Percentiles rank a stretch among this genome's conserved stretches.
These are phyloP conservation scores for Drosophila fuyamai DNA, from an alignment of 1,140 invertebrate genomes.

Conservation along the genomic window DNA sequence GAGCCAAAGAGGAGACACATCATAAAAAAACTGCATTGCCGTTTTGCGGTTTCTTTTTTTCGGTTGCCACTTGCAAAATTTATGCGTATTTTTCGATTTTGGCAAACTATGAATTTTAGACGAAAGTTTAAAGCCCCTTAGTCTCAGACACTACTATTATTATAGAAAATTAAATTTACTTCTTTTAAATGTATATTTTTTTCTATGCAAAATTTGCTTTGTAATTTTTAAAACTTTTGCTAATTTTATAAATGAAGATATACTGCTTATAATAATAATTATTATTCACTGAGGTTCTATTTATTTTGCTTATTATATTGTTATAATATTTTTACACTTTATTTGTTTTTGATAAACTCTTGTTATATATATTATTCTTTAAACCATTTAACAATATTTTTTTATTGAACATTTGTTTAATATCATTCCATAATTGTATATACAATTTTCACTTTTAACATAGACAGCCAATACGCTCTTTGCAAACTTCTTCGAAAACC, in stretches of 20 bases:
- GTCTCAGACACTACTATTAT: too few relatives aligned
- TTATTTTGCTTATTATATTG: too few relatives aligned
- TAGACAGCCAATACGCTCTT: slow-evolving; percentile 1
- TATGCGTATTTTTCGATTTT: slow-evolving; percentile 54
- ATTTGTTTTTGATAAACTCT: too few relatives aligned
- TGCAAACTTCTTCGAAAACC: slow-evolving; percentile 3
- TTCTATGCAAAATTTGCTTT: too few relatives aligned
- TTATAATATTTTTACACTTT: too few relatives aligned
- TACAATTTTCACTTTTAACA: background rate
- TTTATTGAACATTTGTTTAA: background rate
- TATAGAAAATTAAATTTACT: too few relatives aligned
- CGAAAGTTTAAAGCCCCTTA: slow-evolving; percentile 28
- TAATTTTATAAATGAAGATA: too few relatives aligned
- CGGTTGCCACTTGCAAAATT: slow-evolving; percentile 66
- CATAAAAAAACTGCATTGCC: slow-evolving; percentile 68
- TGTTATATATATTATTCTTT: background rate
- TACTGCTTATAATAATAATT: too few relatives aligned
- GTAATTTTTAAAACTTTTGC: too few relatives aligned
- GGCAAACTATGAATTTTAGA: background rate
- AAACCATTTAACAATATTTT: too few relatives aligned
- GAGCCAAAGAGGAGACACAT: slow-evolving; percentile 27
- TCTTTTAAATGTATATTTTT: too few relatives aligned
- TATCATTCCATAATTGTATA: background rate
- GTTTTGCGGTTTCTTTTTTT: slow-evolving; percentile 48
- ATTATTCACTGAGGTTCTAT: too few relatives aligned